Evolutionary conservation across 2,888 invertebrate species (phyloP), one percentile per base, ranked within the genome.

Genomic region (Oscheius sp.): DNA sequence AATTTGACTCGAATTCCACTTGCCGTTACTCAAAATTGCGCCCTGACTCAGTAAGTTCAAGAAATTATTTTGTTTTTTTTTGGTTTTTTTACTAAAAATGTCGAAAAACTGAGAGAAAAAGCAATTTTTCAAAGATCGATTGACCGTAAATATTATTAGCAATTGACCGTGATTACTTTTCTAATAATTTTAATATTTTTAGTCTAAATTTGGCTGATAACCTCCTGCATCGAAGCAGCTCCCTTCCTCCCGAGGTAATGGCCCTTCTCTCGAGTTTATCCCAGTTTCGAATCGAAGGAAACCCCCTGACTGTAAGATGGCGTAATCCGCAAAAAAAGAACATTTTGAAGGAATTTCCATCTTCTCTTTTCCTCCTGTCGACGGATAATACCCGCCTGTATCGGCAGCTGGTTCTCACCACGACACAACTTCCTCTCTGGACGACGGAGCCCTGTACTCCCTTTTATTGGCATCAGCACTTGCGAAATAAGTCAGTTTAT

Each of bases 401-500:
- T 23, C 66, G 81, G 13, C 77, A 78, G n/a, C 46, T 81, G 25
- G 75, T 76, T 52, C 81, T 73, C 21, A 74, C 79, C 5, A 74
- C 77, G 52, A 82, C 79, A 66, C 74, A 80, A 25, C 80, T 85
- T n/a, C 86, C 86, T 0, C 76, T 86, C 0, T 86, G 86, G 86
- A 75, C 76, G 3, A 55, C 69, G 3, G 86, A 85, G 27, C 85
- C 86, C 0, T 86, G 86, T 49, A 81, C 85, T 3, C 85, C 85
- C 1, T 86, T 78, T 74, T 82, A 85, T 77, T 86, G 81, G 82
- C 68, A 82, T 13, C 79, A 85, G 63, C 84, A 85, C 68, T 56
- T 86, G 25, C 63, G 73, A 1, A 85, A 86, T 55, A 76, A 81
- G 85, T 84, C 16, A 6, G 46, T 2, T 1, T 3, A 35, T 35